phyloP scores from a whole-genome alignment of 2,797 vertebrate genomes.

The Mionectes olivaceus region DNA sequence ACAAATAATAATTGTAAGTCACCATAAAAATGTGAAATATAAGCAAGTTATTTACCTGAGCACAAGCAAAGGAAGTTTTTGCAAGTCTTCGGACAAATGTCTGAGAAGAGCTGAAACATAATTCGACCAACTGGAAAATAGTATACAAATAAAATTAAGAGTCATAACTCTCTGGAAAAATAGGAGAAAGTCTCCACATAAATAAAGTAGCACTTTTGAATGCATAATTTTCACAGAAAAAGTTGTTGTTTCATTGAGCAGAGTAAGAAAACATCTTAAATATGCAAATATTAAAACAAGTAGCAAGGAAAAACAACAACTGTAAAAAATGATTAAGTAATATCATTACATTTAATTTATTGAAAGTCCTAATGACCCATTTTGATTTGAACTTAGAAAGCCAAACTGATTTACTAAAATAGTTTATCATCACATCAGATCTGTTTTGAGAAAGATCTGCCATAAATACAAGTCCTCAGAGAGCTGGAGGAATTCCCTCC shows the following conservation, averaged over 20 bases:
- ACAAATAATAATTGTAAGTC: background rate
- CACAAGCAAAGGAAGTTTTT: slow-evolving; percentile 98
- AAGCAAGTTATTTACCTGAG: slow-evolving; percentile 82
- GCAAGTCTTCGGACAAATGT: slow-evolving; percentile 97
- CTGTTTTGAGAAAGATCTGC: background rate
- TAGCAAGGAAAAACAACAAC: background rate
- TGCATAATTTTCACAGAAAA: background rate
- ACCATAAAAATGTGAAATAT: background rate
- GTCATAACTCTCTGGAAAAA: background rate
- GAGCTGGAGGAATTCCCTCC: background rate
- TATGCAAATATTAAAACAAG: background rate
- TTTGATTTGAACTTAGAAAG: background rate
- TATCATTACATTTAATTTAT: background rate
- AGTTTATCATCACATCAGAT: background rate
- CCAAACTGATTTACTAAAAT: background rate
- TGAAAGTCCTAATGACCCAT: background rate
- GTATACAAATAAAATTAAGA: background rate
- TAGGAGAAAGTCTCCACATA: background rate
- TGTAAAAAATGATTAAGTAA: background rate
- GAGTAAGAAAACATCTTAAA: background rate
- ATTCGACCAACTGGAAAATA: slow-evolving; percentile 92
- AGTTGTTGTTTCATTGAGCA: background rate
- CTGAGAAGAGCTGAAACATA: slow-evolving; percentile 97
- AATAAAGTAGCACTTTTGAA: background rate
- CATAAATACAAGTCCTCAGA: background rate